Evolutionary conservation across 2,888 invertebrate genomes (phyloP).

Genomic region (Rotaria macrura): DNA sequence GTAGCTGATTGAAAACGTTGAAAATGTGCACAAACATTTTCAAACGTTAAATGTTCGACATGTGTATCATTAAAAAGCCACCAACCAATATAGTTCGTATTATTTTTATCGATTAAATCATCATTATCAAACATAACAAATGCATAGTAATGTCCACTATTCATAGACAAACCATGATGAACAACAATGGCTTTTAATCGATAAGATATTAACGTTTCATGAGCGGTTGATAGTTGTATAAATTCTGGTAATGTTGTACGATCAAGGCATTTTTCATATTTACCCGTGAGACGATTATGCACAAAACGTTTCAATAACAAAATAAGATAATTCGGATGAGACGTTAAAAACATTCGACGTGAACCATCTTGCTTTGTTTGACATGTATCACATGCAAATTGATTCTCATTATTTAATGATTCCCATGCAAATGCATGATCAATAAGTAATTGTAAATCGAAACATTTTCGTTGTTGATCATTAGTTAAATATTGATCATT

Average conservation of each 20-base stretch:
- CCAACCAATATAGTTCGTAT: neutral
- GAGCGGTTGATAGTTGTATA: neutral
- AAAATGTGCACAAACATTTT: slow-evolving; percentile 15
- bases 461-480: neutral
- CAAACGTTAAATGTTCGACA: neutral
- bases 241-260: slow-evolving; percentile 6
- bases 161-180: slow-evolving; percentile 16
- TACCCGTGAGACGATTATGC: neutral
- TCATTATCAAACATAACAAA: neutral
- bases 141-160: slow-evolving; percentile 21
- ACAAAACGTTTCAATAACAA: slow-evolving; percentile 17
- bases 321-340: slow-evolving; percentile 20
- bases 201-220: neutral
- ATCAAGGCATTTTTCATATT: slow-evolving; percentile 21
- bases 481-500: neutral
- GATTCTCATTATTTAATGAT: neutral
- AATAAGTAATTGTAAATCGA: neutral
- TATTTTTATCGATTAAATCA: neutral
- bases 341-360: slow-evolving; percentile 16
- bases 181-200: slow-evolving; percentile 2
- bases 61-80: slow-evolving; percentile 20
- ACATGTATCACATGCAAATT: slow-evolving; percentile 10
- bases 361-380: neutral
- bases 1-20: neutral
- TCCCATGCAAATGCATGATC: slow-evolving; percentile 13